Percentiles rank a stretch among this genome's conserved stretches.
Evolutionary conservation across 2,888 invertebrate genomes (phyloP).

Genomic region (Cerastis rubricosa): DNA sequence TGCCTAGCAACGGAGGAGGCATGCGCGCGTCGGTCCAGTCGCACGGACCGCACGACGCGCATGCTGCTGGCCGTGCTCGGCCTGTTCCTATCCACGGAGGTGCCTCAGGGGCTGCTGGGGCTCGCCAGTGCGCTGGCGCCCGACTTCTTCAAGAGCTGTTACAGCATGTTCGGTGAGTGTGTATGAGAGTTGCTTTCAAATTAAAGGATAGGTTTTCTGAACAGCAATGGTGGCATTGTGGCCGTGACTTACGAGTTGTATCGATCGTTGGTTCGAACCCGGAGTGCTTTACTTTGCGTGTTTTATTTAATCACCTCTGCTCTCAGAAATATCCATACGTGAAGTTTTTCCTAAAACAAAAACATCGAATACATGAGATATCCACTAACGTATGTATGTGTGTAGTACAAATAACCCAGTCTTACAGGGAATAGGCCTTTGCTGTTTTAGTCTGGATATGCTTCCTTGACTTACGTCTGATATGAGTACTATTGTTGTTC

Average conservation of each 20-base stretch:
- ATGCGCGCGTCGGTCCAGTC: conserved; percentile 82
- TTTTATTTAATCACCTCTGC: background rate
- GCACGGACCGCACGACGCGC: conserved; percentile 96
- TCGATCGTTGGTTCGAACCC: background rate
- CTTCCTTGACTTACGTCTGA: background rate
- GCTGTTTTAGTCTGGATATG: background rate
- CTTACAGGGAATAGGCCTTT: background rate
- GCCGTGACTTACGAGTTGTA: background rate
- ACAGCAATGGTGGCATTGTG: background rate
- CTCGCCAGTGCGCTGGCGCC: conserved; percentile 95
- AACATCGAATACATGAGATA: background rate
- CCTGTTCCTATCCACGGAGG: conserved; percentile 96
- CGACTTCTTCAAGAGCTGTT: conserved; percentile 95
- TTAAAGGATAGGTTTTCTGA: background rate
- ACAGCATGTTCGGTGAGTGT: conserved; percentile 93
- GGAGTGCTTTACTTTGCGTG: background rate
- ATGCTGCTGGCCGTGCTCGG: conserved; percentile 97
- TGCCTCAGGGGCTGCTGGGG: conserved; percentile 96
- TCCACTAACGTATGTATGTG: background rate
- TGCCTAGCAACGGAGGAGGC: conserved; percentile 84
- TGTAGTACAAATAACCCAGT: background rate
- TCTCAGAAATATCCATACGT: background rate
- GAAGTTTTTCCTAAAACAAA: background rate
- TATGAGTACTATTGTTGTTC: background rate
- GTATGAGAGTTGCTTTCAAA: background rate